Evolutionary conservation across 2,797 vertebrate species (phyloP).

Genomic region (Benthosema pterotum): DNA sequence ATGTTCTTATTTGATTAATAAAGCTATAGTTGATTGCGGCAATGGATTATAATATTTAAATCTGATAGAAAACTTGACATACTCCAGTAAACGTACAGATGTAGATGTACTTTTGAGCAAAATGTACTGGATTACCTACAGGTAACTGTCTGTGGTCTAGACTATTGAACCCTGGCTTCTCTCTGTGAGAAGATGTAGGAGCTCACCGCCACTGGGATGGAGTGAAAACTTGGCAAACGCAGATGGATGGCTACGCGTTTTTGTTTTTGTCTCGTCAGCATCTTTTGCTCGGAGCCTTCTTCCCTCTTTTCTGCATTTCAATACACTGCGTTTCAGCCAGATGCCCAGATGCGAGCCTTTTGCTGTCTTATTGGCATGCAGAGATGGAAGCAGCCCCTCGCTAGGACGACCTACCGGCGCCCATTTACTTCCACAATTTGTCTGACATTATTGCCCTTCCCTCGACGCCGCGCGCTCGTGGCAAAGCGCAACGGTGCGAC

Average conservation of each 20-base stretch:
- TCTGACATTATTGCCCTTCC: slow-evolving; percentile 75
- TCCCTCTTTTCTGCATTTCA: slow-evolving; percentile 70
- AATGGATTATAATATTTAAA: too few species aligned
- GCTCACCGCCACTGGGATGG: slow-evolving; percentile 43
- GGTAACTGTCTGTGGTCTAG: slow-evolving; percentile 41
- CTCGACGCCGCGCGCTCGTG: slow-evolving; percentile 61
- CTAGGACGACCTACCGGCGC: slow-evolving; percentile 50
- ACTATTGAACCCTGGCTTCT: slow-evolving; percentile 37
- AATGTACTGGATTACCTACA: too few species aligned
- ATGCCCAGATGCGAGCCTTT: slow-evolving; percentile 59
- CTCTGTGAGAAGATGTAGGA: slow-evolving; percentile 45
- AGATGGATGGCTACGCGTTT: slow-evolving; percentile 71
- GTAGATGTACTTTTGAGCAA: too few species aligned
- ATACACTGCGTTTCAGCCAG: slow-evolving; percentile 70
- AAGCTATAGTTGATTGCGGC: too few species aligned
- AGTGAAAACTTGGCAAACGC: slow-evolving; percentile 71
- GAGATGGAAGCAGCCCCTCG: slow-evolving; percentile 49
- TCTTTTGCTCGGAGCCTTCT: slow-evolving; percentile 63
- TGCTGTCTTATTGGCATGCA: slow-evolving; percentile 74
- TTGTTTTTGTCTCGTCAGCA: slow-evolving; percentile 79
- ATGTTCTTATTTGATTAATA: too few species aligned
- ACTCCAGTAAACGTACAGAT: too few species aligned
- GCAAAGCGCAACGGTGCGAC: slow-evolving; percentile 61
- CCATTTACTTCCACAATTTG: slow-evolving; percentile 74
- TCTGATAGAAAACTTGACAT: too few species aligned